These are phyloP conservation scores for Linnaemya vulpina DNA, from an alignment of 2,888 invertebrate species.

Conservation along the genomic window DNA sequence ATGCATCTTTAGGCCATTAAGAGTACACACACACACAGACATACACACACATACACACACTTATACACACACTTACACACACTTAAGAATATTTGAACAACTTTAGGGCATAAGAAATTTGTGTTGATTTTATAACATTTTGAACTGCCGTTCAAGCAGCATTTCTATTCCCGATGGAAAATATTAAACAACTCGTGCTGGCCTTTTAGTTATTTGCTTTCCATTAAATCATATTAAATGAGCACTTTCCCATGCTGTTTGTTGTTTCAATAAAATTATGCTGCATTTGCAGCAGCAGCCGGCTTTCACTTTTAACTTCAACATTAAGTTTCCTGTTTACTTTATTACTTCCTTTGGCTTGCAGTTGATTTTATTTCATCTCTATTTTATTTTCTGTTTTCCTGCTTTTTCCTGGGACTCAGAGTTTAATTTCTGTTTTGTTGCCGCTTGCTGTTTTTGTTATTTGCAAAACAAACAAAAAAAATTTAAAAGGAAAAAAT, in stretches of 20 bases:
- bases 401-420: background rate
- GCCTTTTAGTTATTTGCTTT: background rate
- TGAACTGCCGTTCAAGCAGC: conserved; percentile 20
- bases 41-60: background rate
- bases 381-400: background rate
- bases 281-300: conserved; percentile 48
- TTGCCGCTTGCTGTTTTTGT: background rate
- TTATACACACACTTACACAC: background rate
- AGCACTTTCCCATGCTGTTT: conserved; percentile 8
- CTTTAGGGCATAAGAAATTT: conserved; percentile 19
- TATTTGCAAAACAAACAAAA: conserved; percentile 31
- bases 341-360: conserved; percentile 12
- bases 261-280: conserved; percentile 27
- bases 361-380: background rate
- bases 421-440: background rate
- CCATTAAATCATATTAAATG: background rate
- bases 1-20: conserved; percentile 5
- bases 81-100: background rate
- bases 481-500: too few relatives aligned
- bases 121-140: conserved; percentile 45
- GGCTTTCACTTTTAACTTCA: conserved; percentile 29
- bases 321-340: conserved; percentile 1
- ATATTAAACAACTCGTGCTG: background rate
- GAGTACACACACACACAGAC: background rate
- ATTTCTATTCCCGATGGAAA: background rate